These are phyloP conservation scores for Meleagris gallopavo DNA, from an alignment of 2,113 vertebrate genomes.

Conservation along the genomic window DNA sequence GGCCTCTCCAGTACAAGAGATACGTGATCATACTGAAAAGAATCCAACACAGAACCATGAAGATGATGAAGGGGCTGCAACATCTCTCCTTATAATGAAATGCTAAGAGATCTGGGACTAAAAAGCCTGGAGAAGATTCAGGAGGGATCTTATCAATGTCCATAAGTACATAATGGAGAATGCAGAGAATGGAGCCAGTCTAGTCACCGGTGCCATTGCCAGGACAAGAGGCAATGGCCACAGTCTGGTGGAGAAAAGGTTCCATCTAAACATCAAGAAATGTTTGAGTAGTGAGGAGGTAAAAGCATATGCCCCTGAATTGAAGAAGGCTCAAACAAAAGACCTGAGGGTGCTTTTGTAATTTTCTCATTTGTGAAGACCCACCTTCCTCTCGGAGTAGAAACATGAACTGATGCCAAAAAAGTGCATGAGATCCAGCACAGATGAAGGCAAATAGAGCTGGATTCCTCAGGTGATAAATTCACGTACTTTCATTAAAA, in stretches of 20 bases:
- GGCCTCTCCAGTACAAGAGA: background rate
- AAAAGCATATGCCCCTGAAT: background rate
- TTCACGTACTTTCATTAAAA: conserved; percentile 12
- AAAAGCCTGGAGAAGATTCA: background rate
- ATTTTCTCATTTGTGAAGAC: background rate
- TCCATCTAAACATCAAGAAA: background rate
- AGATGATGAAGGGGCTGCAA: background rate
- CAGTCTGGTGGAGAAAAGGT: background rate
- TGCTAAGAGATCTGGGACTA: background rate
- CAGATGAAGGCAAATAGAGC: background rate
- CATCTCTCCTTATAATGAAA: background rate
- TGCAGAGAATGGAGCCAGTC: background rate
- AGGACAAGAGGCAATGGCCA: background rate
- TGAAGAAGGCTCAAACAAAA: background rate
- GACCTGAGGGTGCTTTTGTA: background rate
- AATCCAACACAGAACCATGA: background rate
- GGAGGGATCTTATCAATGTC: background rate
- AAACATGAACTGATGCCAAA: background rate
- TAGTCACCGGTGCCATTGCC: background rate
- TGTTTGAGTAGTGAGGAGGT: background rate
- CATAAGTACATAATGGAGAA: background rate
- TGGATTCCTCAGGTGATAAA: background rate
- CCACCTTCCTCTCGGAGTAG: background rate
- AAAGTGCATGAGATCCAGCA: background rate
- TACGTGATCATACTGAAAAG: background rate